phyloP scores from a whole-genome alignment of 2,888 invertebrate species.

The Apoda limacodes region DNA sequence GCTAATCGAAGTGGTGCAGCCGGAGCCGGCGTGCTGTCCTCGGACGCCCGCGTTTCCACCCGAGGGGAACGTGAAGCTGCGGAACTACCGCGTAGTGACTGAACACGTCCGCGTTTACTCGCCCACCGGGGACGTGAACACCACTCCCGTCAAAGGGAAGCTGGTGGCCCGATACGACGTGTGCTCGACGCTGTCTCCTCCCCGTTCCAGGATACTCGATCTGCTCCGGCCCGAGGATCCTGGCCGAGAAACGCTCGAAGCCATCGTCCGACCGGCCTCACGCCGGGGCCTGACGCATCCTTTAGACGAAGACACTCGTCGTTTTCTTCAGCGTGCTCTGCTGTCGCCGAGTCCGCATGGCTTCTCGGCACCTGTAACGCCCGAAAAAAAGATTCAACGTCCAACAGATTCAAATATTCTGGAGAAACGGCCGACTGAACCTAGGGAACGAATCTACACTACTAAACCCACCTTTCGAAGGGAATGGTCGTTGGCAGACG shows the following conservation, averaged over 20 bases:
- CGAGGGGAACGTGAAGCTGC: slow-evolving; percentile 48
- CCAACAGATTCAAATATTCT: slow-evolving; percentile 12
- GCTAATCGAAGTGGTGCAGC: slow-evolving; percentile 47
- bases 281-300: slow-evolving; percentile 47
- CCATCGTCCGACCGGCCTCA: slow-evolving; percentile 50
- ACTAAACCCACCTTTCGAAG: slow-evolving; percentile 21
- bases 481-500: slow-evolving; percentile 50
- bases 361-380: slow-evolving; percentile 27
- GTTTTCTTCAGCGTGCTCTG: slow-evolving; percentile 51
- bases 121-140: slow-evolving; percentile 46
- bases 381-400: slow-evolving; percentile 26
- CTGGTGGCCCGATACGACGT: slow-evolving; percentile 49
- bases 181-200: slow-evolving; percentile 40
- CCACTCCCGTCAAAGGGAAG: slow-evolving; percentile 44
- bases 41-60: slow-evolving; percentile 35
- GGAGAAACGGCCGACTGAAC: slow-evolving; percentile 8
- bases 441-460: slow-evolving; percentile 14
- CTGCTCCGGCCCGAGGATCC: slow-evolving; percentile 51
- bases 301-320: slow-evolving; percentile 49
- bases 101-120: slow-evolving; percentile 50
- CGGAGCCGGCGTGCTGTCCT: slow-evolving; percentile 36
- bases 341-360: slow-evolving; percentile 40
- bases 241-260: slow-evolving; percentile 49
- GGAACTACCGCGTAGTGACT: slow-evolving; percentile 45
- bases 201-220: slow-evolving; percentile 48